Evolutionary conservation across 2,113 vertebrate genomes (phyloP), one percentile per base, ranked within the genome.

Genomic region (Carassius gibelio): DNA sequence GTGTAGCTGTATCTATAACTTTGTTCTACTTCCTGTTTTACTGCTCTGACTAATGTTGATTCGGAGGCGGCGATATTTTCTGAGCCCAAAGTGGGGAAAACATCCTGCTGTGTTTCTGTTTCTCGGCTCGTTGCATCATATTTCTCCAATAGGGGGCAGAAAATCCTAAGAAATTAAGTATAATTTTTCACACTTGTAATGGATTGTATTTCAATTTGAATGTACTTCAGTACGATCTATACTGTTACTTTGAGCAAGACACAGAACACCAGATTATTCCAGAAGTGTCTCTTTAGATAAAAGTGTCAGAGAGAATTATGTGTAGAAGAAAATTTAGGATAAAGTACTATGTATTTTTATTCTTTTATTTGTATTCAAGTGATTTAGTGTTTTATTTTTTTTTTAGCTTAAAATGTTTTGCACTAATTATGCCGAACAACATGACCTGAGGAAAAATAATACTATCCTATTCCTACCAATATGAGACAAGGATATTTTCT

Each of bases 1-100:
- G 6, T 36, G 59, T 36, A 38, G 17, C 50, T 30, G 21, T 17
- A 50, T 55, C 34, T 17, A 50, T 55, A 21, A 14, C 45, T 13
- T 3, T 38, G 21, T 34, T 23, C 6, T 13, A 82, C 50, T 82
- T 82, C 81, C 81, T 72, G 66, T 59, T 82, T 52, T 17, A 55
- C 17, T 1, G 17, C 21, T 3, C 57, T 23, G 13, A 62, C 34
- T 48, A 10, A 45, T 42, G 5, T 75, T 0, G 19, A n/a, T 45
- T 50, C 5, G 26, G 42, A 48, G n/a, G 42, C 1, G 71, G 9
- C n/a, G 71, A 57, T 57, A 21, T 19, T 42, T 42, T 42, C 42
- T 42, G 42, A 42, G 48, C 2, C 68, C 1, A 1, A 21, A 21
- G 6, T 14, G 72, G 75, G 26, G 34, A 26, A 55, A 55, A 55